phyloP scores from a whole-genome alignment of 2,113 vertebrate species.

The Lepisosteus oculatus region DNA sequence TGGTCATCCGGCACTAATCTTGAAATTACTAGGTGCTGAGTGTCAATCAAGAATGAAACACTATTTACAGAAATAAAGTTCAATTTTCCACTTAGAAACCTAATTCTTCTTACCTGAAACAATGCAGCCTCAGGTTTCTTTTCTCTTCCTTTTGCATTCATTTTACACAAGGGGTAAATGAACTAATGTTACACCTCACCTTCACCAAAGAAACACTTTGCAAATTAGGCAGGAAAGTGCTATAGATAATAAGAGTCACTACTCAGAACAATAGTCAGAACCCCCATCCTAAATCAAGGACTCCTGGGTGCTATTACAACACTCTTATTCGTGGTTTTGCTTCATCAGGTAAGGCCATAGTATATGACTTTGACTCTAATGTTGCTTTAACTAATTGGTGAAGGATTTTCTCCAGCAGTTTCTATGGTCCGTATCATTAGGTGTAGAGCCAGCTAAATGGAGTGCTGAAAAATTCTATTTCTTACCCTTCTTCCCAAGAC shows the following conservation, averaged over 20 bases:
- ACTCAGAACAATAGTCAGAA: constrained; percentile 61
- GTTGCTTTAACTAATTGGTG: constrained; percentile 27
- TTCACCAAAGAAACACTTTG: constrained; percentile 48
- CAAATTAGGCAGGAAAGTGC: constrained; percentile 59
- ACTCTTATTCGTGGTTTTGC: constrained; percentile 31
- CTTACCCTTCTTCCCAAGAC: too few species aligned
- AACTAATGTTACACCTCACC: constrained; percentile 32
- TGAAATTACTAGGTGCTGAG: constrained; percentile 2
- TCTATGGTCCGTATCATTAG: too few species aligned
- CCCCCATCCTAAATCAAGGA: constrained; percentile 45
- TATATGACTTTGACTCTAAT: constrained; percentile 47
- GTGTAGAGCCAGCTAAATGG: too few species aligned
- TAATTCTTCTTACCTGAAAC: neutral
- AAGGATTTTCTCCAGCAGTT: too few species aligned
- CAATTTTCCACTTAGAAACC: constrained; percentile 4
- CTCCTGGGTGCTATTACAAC: constrained; percentile 45
- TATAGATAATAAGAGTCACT: constrained; percentile 60
- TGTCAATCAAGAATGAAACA: constrained; percentile 1
- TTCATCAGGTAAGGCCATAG: constrained; percentile 46
- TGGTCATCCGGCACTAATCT: neutral
- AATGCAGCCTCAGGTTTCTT: neutral
- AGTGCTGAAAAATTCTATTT: too few species aligned
- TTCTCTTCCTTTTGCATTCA: too few species aligned
- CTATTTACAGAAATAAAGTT: constrained; percentile 2
- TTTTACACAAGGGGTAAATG: too few species aligned